Evolutionary conservation across 2,797 vertebrate genomes (phyloP).

Genomic region (Mallotus villosus): DNA sequence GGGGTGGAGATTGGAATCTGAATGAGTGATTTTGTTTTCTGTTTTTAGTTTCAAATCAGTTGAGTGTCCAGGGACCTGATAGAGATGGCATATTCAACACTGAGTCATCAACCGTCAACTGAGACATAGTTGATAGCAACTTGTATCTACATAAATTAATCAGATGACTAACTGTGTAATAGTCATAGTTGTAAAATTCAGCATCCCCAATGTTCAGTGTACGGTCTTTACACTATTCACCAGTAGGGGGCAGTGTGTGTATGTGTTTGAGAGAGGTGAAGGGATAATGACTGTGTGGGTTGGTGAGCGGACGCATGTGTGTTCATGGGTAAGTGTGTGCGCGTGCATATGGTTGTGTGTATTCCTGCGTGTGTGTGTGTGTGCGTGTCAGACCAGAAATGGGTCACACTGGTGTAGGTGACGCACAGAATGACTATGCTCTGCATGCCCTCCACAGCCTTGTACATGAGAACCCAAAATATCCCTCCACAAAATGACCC

Average conservation of each 20-base stretch:
- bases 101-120: not conserved
- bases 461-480: not conserved
- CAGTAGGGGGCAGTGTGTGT: constrained; percentile 68
- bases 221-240: constrained; percentile 23
- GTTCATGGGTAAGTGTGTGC: not conserved
- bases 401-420: constrained; percentile 34
- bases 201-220: not conserved
- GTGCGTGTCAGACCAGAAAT: constrained; percentile 40
- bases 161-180: not conserved
- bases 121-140: not conserved
- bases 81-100: not conserved
- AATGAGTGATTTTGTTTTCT: constrained; percentile 7
- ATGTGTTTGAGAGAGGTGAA: constrained; percentile 15
- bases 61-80: not conserved
- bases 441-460: constrained; percentile 1
- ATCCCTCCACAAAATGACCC: not conserved
- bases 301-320: not conserved
- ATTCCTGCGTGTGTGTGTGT: not conserved
- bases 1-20: constrained; percentile 16
- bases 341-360: not conserved
- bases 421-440: constrained; percentile 15
- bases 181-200: not conserved
- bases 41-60: constrained; percentile 11
- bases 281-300: not conserved
- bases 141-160: not conserved